Conservation (phyloP, 2,113 vertebrate species). For the Psephotus haematonotus region DNA sequence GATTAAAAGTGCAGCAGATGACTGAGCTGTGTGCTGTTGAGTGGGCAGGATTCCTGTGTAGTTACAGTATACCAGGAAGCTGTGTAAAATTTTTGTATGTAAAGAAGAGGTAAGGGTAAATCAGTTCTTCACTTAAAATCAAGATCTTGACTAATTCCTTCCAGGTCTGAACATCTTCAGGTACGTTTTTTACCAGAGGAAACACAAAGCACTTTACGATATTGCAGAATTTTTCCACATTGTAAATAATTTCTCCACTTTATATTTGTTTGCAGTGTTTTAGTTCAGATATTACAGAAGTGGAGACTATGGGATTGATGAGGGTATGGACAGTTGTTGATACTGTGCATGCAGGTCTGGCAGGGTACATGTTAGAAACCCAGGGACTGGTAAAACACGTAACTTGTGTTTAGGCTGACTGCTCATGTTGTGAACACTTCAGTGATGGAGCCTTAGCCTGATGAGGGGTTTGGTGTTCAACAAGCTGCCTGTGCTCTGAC, state of each 20-base stretch:
- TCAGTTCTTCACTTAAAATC: not conserved
- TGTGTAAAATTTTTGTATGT: not conserved
- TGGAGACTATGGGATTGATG: not conserved
- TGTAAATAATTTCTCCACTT: not conserved
- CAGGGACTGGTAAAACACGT: accelerated
- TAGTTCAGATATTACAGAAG: not conserved
- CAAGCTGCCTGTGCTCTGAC: not conserved
- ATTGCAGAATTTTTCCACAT: not conserved
- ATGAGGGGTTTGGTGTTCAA: not conserved
- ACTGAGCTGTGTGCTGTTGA: not conserved
- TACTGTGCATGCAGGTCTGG: not conserved
- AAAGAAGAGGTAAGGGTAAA: not conserved
- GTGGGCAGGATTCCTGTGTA: not conserved
- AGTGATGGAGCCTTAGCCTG: not conserved
- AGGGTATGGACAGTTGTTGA: not conserved
- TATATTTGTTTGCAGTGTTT: not conserved
- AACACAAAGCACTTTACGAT: not conserved
- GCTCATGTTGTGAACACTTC: accelerated
- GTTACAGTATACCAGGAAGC: not conserved
- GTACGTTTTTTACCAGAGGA: not conserved
- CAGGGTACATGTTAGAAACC: not conserved
- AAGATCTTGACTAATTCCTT: not conserved
- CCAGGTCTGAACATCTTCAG: not conserved
- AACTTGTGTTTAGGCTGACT: not conserved
- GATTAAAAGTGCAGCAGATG: not conserved